Evolutionary conservation across 2,113 vertebrate species (phyloP), one percentile per base, ranked within the genome.

Genomic region (Pedetes capensis): DNA sequence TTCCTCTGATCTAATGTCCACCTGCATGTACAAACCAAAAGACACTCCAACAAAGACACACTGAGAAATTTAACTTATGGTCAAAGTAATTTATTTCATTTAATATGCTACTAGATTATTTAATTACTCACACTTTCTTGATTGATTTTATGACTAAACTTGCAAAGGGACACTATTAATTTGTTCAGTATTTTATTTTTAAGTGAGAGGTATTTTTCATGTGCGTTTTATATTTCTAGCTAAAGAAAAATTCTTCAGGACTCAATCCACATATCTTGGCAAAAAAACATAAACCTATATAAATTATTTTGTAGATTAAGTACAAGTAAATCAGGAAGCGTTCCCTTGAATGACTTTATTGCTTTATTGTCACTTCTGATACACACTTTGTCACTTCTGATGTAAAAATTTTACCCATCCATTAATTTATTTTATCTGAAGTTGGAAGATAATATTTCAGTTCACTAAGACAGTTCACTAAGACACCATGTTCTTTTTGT

Each of bases 121-220:
- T 76, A 87, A 72, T 69, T 87, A 83, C 59, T 87, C 27, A 81
- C 11, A 91, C 2, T 59, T 95, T 87, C 32, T 74, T 25, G 55
- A 72, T 49, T 93, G 10, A 76, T 69, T 90, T 96, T 79, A 69
- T 83, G 59, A 95, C 1, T 85, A 87, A 59, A 68, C 14, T 86
- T 83, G 37, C 34, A 81, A 94, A 87, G 2, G 16, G 47, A 81
- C 32, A 82, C n/a, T 66, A 68, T 75, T 84, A 13, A 80, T 91
- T 81, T 81, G 9, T 72, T 81, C 32, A 61, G 6, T 66, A 81
- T 61, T 84, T 49, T 32, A 78, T 72, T 88, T 85, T 81, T 32
- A 95, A 93, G 9, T 32, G 6, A 82, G 42, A 93, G 55, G 20
- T 66, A 63, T 5, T 47, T 90, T 86, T 83, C 25, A 74, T 16